Percentiles rank a stretch among this genome's conserved stretches.
phyloP scores from a whole-genome alignment of 2,113 vertebrate species.

The Cichladusa arquata region DNA sequence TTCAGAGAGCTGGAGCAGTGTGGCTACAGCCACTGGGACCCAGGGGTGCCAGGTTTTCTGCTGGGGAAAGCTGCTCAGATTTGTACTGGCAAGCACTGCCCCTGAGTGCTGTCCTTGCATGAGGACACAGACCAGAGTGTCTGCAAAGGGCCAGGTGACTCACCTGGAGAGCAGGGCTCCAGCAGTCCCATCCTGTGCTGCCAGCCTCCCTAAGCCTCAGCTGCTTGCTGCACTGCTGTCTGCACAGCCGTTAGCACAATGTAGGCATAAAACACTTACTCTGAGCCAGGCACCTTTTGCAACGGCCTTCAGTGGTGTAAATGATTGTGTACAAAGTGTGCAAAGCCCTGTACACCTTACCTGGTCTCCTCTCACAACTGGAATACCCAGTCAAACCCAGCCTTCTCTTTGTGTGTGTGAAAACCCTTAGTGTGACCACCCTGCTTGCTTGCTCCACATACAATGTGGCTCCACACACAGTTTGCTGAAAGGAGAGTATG shows the following conservation, averaged over 20 bases:
- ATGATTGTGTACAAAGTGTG: not conserved
- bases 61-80: not conserved
- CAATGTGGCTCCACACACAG: not conserved
- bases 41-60: not conserved
- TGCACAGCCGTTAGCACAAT: not conserved
- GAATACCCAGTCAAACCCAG: not conserved
- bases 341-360: not conserved
- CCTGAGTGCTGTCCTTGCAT: fast-evolving
- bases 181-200: fast-evolving
- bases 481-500: not conserved
- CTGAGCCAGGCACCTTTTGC: not conserved
- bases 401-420: fast-evolving
- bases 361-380: not conserved
- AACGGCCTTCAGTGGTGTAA: not conserved
- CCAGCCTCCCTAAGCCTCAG: not conserved
- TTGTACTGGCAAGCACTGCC: not conserved
- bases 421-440: not conserved
- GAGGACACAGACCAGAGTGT: not conserved
- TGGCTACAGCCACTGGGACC: not conserved
- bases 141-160: not conserved
- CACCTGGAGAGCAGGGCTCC: fast-evolving
- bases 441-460: not conserved
- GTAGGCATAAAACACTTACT: not conserved
- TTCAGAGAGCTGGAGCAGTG: fast-evolving
- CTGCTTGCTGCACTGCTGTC: not conserved